These are phyloP conservation scores for Ibycter americanus DNA, from an alignment of 2,797 vertebrate genomes.

Conservation along the genomic window DNA sequence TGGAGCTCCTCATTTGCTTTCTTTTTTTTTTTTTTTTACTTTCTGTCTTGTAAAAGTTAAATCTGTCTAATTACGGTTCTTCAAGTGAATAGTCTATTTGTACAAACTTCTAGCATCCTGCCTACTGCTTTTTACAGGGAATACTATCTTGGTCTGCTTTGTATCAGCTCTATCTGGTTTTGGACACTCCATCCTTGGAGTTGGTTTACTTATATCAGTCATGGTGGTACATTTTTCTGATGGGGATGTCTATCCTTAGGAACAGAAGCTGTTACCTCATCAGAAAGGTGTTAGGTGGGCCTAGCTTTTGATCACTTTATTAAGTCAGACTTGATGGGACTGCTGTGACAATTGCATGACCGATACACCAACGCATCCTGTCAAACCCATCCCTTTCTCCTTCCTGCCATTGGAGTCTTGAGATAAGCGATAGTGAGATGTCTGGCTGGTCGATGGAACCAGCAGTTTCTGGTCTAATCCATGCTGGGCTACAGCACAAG, in stretches of 20 bases:
- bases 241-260: conserved; percentile 21
- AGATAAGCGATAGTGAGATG: conserved; percentile 59
- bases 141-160: background rate
- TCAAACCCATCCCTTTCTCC: conserved; percentile 41
- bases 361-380: background rate
- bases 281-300: background rate
- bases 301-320: conserved; percentile 8
- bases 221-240: background rate
- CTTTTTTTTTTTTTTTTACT: background rate
- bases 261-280: conserved; percentile 16
- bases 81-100: background rate
- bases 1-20: background rate
- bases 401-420: conserved; percentile 44
- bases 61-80: accelerated
- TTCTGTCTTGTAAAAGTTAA: background rate
- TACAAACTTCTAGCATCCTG: background rate
- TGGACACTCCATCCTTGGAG: background rate
- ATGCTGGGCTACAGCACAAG: conserved; percentile 1
- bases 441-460: conserved; percentile 61
- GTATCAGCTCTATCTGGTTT: background rate
- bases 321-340: background rate
- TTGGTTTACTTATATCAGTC: background rate
- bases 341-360: background rate
- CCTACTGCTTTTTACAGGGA: background rate
- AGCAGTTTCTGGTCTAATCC: conserved; percentile 65